A percentile compares a stretch with the other conserved stretches of the same genome.
phyloP scores from a whole-genome alignment of 1,140 invertebrate genomes.

The Charaxes varanes region DNA sequence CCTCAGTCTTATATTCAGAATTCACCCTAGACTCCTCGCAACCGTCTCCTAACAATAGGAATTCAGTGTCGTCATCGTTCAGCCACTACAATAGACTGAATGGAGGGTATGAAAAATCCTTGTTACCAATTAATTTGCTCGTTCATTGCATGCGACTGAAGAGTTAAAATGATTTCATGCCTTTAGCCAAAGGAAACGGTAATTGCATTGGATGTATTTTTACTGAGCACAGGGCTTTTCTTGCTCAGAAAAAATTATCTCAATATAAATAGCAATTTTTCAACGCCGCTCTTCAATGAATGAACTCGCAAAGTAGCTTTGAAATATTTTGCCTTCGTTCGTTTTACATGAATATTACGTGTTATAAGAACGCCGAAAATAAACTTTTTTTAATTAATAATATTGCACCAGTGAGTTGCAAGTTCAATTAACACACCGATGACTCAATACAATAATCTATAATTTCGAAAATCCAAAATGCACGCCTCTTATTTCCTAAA shows the following conservation, averaged over 20 bases:
- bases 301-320: not conserved
- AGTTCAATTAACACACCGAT: too few relatives aligned
- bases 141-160: conserved; percentile 17
- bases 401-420: too few relatives aligned
- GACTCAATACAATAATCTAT: too few relatives aligned
- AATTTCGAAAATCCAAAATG: too few relatives aligned
- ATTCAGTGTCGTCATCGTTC: conserved; percentile 16
- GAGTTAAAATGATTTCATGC: conserved; percentile 20
- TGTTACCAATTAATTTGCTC: conserved; percentile 42
- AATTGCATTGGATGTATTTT: conserved; percentile 33
- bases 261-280: conserved; percentile 17
- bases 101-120: conserved; percentile 30
- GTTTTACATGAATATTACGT: too few relatives aligned
- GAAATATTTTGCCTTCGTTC: not conserved
- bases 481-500: too few relatives aligned
- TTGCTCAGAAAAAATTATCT: conserved; percentile 12
- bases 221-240: conserved; percentile 19
- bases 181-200: conserved; percentile 21
- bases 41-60: conserved; percentile 24
- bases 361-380: too few relatives aligned
- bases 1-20: not conserved
- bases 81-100: conserved; percentile 24
- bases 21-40: conserved; percentile 10
- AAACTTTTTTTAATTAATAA: too few relatives aligned
- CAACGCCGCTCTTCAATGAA: conserved; percentile 15